Base-by-base conservation (phyloP, 2,797 vertebrate species). In the Schizothorax lantsangensis region DNA sequence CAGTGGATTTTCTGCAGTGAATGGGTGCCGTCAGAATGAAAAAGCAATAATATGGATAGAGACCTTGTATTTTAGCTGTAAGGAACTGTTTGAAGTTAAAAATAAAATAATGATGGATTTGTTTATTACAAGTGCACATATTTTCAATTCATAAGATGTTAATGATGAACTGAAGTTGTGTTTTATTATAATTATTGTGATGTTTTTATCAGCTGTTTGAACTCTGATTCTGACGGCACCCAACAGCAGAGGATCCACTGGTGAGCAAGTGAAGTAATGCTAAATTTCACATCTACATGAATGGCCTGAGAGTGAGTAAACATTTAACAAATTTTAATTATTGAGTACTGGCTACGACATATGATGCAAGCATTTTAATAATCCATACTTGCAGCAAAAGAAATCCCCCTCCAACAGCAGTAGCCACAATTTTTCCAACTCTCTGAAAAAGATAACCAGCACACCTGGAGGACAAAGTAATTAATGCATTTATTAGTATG, bases 361-460 rank as follows among this genome's bases (percentile, higher is more conserved):
- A 83, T 23, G 19, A 43, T 36, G 40, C 11, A 66, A 23, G 26
- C 21, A 33, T 38, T 87, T 85, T 14, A 59, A 78, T n/a, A 43
- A 26, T 36, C 11, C 85, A 91, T 96, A 99, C 98, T 96, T 99
- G 98, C 89, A 99, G 94, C 88, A 99, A 95, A 91, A 99, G 96
- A 91, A 99, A 99, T 89, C 98, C 98, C 90, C 98, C 98, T 36
- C 98, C 98, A 74, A 99, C 97, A 89, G 98, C 96, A 81, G 97
- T 98, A 81, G 98, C 98, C 87, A 98, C 97, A 89, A 99, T 95
- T 92, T 99, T 99, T 66, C 98, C 98, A 88, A 99, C 98, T 92
- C 98, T 99, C 95, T 99, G 98, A 94, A 98, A 99, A 86, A 99
- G 95, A 96, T 98, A 99, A 90, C 98, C 98, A 84, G 97, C 97